These are phyloP conservation scores for Uropetala carovei DNA, from an alignment of 2,888 invertebrate species.

Conservation along the genomic window DNA sequence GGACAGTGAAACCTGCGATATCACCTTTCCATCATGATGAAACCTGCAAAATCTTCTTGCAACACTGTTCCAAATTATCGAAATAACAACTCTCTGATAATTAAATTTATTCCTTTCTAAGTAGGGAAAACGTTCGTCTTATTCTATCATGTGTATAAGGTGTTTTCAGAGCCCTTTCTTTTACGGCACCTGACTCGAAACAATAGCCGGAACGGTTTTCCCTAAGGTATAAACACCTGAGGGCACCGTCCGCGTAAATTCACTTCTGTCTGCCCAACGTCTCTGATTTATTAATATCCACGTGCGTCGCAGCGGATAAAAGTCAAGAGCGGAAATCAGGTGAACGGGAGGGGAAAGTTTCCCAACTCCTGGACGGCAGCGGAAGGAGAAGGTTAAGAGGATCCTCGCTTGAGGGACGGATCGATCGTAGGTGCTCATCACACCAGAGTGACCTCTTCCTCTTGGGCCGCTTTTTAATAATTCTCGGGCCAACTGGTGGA, in stretches of 20 bases:
- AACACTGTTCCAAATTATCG: no score
- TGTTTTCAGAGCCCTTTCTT: not conserved
- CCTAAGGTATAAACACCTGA: not conserved
- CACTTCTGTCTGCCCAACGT: not conserved
- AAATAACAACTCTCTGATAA: no score
- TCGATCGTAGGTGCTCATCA: not conserved
- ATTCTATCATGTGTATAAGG: not conserved
- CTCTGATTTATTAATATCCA: not conserved
- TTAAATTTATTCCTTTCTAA: not conserved
- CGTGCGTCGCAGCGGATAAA: not conserved
- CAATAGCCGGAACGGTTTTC: not conserved
- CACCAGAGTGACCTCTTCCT: not conserved
- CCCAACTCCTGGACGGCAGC: not conserved
- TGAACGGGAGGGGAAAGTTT: not conserved
- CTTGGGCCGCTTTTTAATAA: not conserved
- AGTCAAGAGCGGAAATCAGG: not conserved
- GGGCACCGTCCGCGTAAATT: not conserved
- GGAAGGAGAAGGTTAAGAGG: no score
- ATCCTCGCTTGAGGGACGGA: no score
- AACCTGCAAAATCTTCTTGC: no score
- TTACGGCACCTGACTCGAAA: not conserved
- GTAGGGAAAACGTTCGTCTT: not conserved
- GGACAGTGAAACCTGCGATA: no score
- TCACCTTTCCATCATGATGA: no score
- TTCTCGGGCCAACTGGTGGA: not conserved